Percentiles rank a stretch among this genome's conserved stretches.
Conservation (phyloP, 1,140 invertebrate genomes). For the Plodia interpunctella region DNA sequence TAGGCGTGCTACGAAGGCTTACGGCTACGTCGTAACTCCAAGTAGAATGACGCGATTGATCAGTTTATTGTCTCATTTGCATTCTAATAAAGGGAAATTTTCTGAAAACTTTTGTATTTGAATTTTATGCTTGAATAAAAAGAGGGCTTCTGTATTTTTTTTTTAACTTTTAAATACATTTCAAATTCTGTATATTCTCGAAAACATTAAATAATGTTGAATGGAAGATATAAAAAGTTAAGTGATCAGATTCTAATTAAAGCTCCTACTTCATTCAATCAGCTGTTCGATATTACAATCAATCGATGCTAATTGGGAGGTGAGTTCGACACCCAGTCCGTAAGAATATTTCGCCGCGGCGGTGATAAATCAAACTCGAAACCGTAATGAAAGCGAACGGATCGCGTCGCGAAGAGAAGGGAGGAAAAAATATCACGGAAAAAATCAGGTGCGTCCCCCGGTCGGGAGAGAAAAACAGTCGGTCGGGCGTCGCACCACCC, state of each 20-base stretch:
- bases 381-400: slow-evolving; percentile 77
- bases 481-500: slow-evolving; percentile 53
- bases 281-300: slow-evolving; percentile 42
- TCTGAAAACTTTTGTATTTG: slow-evolving; percentile 4
- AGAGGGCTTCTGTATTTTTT: not conserved
- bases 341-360: slow-evolving; percentile 73
- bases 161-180: not conserved
- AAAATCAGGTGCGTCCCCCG: slow-evolving; percentile 75
- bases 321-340: slow-evolving; percentile 69
- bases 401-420: slow-evolving; percentile 74
- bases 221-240: not conserved
- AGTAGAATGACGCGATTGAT: slow-evolving; percentile 12
- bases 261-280: slow-evolving; percentile 8
- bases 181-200: too few species aligned
- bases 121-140: not conserved
- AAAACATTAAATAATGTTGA: not conserved
- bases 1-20: slow-evolving; percentile 13
- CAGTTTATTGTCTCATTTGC: slow-evolving; percentile 12
- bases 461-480: slow-evolving; percentile 71
- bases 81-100: slow-evolving; percentile 8
- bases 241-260: not conserved
- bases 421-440: slow-evolving; percentile 77
- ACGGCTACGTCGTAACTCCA: slow-evolving; percentile 46
- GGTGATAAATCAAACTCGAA: slow-evolving; percentile 77
- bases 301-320: slow-evolving; percentile 72